Percentiles rank a stretch among this genome's conserved stretches.
Conservation (phyloP, 1,140 invertebrate genomes). For the Stenopsyche tienmushanensis region DNA sequence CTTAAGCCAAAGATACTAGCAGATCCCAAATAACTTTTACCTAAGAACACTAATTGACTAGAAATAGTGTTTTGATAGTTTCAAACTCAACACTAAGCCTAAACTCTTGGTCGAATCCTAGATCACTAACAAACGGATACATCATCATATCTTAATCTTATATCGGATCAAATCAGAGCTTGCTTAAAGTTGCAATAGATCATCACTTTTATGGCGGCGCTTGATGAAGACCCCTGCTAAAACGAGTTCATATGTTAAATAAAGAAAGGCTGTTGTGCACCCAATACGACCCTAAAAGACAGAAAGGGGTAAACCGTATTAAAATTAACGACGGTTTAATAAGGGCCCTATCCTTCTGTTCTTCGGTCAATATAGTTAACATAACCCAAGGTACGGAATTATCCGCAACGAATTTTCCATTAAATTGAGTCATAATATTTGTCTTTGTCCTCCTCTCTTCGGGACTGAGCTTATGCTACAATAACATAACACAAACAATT, state of each 20-base stretch:
- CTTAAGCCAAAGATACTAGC: background rate
- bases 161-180: no score
- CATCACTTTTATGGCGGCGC: no score
- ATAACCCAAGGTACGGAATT: conserved; percentile 7
- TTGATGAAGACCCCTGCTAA: background rate
- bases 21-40: background rate
- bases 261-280: background rate
- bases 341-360: conserved; percentile 19
- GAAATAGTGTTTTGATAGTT: background rate
- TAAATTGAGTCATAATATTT: conserved; percentile 32
- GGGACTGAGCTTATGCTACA: conserved; percentile 7
- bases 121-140: no score
- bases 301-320: background rate
- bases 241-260: background rate
- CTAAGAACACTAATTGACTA: background rate
- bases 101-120: background rate
- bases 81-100: background rate
- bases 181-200: no score
- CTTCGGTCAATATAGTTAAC: conserved; percentile 24
- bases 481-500: conserved; percentile 26
- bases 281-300: background rate
- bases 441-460: conserved; percentile 14
- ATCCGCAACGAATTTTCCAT: conserved; percentile 25
- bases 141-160: no score
- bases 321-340: conserved; percentile 29